Evolutionary conservation across 1,140 invertebrate genomes (phyloP).

Genomic region (Venustaconcha ellipsiformis): DNA sequence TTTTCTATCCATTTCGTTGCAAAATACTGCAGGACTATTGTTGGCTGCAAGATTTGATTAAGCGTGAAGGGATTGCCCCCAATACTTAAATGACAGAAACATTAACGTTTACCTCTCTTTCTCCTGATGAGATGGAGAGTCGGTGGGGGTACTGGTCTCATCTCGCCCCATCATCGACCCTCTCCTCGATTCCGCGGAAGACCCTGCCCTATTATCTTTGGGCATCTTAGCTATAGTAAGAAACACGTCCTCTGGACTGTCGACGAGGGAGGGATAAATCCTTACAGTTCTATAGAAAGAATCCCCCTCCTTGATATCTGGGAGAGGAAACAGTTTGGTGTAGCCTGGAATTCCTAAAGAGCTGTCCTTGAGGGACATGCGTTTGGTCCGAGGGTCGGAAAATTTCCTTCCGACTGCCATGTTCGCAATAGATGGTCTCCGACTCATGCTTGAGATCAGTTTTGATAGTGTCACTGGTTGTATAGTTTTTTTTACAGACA

Average conservation of each 20-base stretch:
- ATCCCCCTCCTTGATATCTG: constrained; percentile 46
- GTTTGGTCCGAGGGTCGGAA: constrained; percentile 28
- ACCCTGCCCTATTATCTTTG: constrained; percentile 24
- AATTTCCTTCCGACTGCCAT: constrained; percentile 15
- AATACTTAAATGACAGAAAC: neutral
- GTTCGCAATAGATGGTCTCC: constrained; percentile 20
- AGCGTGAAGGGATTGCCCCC: neutral
- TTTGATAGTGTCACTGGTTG: too few relatives aligned
- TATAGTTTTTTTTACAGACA: too few relatives aligned
- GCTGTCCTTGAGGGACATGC: constrained; percentile 40
- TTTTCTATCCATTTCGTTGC: neutral
- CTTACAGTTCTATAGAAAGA: constrained; percentile 43
- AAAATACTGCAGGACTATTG: neutral
- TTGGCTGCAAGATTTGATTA: neutral
- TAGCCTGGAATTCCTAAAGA: constrained; percentile 18
- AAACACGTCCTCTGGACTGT: constrained; percentile 36
- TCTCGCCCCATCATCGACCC: constrained; percentile 34
- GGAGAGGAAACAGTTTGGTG: constrained; percentile 16
- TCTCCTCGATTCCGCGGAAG: constrained; percentile 30
- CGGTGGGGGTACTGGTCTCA: constrained; percentile 22
- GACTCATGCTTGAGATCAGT: constrained; percentile 3
- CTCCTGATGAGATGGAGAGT: constrained; percentile 13
- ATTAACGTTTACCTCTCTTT: constrained; percentile 21
- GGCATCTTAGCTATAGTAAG: constrained; percentile 26
- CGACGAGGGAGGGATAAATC: constrained; percentile 38